phyloP scores from a whole-genome alignment of 2,888 invertebrate species.

The Protophormia terraenovae region DNA sequence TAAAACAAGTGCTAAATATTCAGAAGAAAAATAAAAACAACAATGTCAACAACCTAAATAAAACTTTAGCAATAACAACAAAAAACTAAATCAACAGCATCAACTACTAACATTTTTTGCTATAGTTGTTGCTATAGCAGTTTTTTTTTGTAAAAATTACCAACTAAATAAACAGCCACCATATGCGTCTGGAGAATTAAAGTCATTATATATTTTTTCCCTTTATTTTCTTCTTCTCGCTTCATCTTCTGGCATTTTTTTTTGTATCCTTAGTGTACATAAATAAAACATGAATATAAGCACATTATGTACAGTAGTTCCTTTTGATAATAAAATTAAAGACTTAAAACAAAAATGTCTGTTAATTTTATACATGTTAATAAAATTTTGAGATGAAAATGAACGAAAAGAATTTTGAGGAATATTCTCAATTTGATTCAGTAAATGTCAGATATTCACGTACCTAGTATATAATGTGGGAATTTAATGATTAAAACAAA shows the following conservation, averaged over 20 bases:
- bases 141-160: not conserved
- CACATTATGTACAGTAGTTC: not conserved
- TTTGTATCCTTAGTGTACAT: not conserved
- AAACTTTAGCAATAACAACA: not conserved
- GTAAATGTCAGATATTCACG: too few species aligned
- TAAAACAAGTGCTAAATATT: not conserved
- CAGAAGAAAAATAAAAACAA: not conserved
- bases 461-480: too few species aligned
- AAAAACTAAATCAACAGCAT: not conserved
- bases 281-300: not conserved
- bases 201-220: not conserved
- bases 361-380: too few species aligned
- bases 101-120: not conserved
- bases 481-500: too few species aligned
- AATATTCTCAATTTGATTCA: too few species aligned
- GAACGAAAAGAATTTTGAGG: too few species aligned
- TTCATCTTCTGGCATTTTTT: not conserved
- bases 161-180: not conserved
- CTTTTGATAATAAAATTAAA: not conserved
- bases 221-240: not conserved
- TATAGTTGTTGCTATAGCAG: not conserved
- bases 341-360: not conserved
- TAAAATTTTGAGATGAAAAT: too few species aligned
- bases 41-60: not conserved
- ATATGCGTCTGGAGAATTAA: not conserved